Evolutionary conservation across 2,888 invertebrate species (phyloP).

Genomic region (Ornithoptera alexandrae): DNA sequence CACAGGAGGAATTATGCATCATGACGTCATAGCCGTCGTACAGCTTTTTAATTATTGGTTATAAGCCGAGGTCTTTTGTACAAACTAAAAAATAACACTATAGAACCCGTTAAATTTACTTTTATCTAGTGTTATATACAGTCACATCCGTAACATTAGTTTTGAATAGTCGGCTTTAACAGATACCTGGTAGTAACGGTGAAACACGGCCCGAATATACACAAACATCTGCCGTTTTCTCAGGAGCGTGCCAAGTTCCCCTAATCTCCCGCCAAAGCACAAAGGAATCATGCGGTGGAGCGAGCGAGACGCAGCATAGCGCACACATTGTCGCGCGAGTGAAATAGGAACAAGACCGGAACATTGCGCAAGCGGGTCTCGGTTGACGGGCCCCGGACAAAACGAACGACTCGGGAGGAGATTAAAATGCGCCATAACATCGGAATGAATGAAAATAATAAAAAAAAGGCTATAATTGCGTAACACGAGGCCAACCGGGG

Average conservation of each 20-base stretch:
- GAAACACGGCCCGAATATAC: conserved; percentile 55
- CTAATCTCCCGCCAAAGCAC: conserved; percentile 68
- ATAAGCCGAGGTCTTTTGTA: too few relatives aligned
- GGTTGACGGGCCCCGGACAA: conserved; percentile 75
- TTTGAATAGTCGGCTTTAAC: conserved; percentile 51
- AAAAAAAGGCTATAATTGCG: conserved; percentile 63
- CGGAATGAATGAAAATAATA: conserved; percentile 71
- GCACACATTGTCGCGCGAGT: conserved; percentile 34
- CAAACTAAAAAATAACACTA: too few relatives aligned
- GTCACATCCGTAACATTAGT: background rate
- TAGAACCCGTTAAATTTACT: too few relatives aligned
- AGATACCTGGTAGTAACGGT: conserved; percentile 53
- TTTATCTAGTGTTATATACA: too few relatives aligned
- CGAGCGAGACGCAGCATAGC: conserved; percentile 45
- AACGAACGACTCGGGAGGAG: conserved; percentile 70
- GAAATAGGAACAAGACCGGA: conserved; percentile 56
- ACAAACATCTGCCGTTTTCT: conserved; percentile 75
- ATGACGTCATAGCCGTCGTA: too few relatives aligned
- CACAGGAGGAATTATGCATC: too few relatives aligned
- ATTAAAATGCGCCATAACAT: conserved; percentile 71
- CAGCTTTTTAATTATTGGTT: too few relatives aligned
- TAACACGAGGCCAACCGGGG: conserved; percentile 59
- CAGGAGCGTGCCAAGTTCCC: conserved; percentile 74
- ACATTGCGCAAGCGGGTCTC: conserved; percentile 73
- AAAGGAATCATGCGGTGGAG: conserved; percentile 62